Base-by-base conservation (phyloP, 1,140 invertebrate genomes). In the Achroia grisella region DNA sequence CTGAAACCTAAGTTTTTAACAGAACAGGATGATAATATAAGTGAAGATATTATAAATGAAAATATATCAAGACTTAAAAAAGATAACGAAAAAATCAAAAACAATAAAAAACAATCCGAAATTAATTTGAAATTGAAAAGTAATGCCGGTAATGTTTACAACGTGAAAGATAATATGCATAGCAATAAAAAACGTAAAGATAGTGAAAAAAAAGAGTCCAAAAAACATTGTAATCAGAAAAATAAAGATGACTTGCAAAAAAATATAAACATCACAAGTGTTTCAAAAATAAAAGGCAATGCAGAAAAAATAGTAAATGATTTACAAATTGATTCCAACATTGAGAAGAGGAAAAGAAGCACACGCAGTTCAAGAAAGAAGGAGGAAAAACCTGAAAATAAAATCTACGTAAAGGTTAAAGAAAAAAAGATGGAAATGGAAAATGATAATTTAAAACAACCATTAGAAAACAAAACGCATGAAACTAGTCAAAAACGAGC, bases 41-140 rank as follows among this genome's bases (percentile, higher is more conserved):
- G 71, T 39, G 54, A 44, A 13, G 73, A 80, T 37, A 76, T 80
- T 14, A 61, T 77, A 10, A 52, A 32, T 6, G 70, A 71, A 53
- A 80, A 80, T 44, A 54, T 79, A 45, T 42, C 52, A 31, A 43
- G 66, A 27, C 50, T 75, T 10, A 71, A 71, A 55, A 57, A 8
- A 37, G 56, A 67, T 42, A 62, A 40, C 11, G 48, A 10, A 63
- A 56, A 29, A 49, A 47, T 31, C 45, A 49, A 11, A 39, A 23
- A 58, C 12, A 32, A 11, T 23, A 40, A 37, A 39, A 12, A 8
- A 23, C 6, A 23, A n/a, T n/a, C n/a, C 6, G 17, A 23, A 23
- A 3, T 23, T 2, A 23, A 23, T 23, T 23, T 6, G 6, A 6
- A 23, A 6, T 23, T 6, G 6, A 23, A 23, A 23, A 23, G 6